Conservation (phyloP, 2,888 invertebrate species). For the Tholera decimalis region DNA sequence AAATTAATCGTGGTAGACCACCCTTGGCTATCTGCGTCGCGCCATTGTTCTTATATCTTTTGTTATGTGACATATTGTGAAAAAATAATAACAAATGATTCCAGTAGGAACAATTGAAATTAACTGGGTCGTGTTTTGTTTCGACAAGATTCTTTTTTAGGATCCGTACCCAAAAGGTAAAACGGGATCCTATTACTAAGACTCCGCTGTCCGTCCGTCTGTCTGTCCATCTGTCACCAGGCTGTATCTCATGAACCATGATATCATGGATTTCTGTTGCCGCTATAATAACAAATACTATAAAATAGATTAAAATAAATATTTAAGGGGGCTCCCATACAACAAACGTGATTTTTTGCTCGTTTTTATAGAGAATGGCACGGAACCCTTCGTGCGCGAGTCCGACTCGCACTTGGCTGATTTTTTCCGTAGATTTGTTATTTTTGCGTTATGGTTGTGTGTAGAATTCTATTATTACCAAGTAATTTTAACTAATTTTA, state of each 20-base stretch:
- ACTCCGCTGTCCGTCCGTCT: too few relatives aligned
- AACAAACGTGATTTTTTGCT: neutral
- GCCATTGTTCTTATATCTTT: constrained; percentile 58
- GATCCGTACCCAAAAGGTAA: too few relatives aligned
- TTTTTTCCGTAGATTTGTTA: neutral
- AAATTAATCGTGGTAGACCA: constrained; percentile 66
- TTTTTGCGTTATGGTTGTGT: neutral
- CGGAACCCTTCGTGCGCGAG: too few relatives aligned
- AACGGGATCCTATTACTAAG: too few relatives aligned
- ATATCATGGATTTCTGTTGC: too few relatives aligned
- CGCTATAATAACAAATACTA: too few relatives aligned
- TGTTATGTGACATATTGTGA: constrained; percentile 58
- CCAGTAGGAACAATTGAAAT: constrained; percentile 31
- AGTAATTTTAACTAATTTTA: neutral
- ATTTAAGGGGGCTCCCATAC: too few relatives aligned
- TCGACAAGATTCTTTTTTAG: neutral
- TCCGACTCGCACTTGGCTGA: too few relatives aligned
- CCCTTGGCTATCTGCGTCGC: constrained; percentile 53
- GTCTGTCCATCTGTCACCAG: too few relatives aligned
- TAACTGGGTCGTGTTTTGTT: constrained; percentile 20
- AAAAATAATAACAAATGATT: constrained; percentile 48
- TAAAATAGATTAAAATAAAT: too few relatives aligned
- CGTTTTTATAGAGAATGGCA: too few relatives aligned
- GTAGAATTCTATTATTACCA: neutral
- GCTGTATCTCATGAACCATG: too few relatives aligned